A percentile compares a stretch with the other conserved stretches of the same genome.
phyloP scores from a whole-genome alignment of 2,888 invertebrate species.

The Cylloceria caligata region DNA sequence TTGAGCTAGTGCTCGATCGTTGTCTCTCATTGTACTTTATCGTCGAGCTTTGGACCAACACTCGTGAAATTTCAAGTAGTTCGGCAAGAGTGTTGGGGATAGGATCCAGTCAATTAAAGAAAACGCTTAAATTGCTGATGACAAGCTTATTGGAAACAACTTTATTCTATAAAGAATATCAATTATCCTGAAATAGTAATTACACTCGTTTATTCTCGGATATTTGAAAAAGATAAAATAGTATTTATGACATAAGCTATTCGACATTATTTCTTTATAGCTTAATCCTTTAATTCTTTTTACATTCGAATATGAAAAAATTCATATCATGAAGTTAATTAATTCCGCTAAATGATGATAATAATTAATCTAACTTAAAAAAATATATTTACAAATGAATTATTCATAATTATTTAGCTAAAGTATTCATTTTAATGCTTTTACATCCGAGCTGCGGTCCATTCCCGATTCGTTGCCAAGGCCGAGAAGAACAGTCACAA shows the following conservation, averaged over 20 bases:
- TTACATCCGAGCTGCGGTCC: no score
- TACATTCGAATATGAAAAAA: no score
- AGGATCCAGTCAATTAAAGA: background rate
- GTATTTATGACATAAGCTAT: no score
- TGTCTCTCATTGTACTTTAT: conserved; percentile 45
- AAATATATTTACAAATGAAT: background rate
- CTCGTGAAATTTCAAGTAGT: conserved; percentile 53
- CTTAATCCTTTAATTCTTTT: no score
- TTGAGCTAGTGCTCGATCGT: no score
- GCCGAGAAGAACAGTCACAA: background rate
- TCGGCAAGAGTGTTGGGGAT: background rate
- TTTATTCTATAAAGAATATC: background rate
- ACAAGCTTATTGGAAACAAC: background rate
- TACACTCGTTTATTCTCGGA: background rate
- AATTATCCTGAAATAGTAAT: background rate
- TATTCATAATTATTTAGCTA: no score
- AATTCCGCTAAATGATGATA: no score
- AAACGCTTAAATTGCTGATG: background rate
- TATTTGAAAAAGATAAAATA: no score
- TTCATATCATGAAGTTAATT: no score
- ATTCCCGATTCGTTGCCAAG: background rate
- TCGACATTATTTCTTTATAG: no score
- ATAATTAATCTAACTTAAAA: background rate
- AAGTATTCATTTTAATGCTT: no score
- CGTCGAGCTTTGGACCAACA: background rate